Conservation (phyloP, 2,888 invertebrate genomes). For the Rhingia rostrata region DNA sequence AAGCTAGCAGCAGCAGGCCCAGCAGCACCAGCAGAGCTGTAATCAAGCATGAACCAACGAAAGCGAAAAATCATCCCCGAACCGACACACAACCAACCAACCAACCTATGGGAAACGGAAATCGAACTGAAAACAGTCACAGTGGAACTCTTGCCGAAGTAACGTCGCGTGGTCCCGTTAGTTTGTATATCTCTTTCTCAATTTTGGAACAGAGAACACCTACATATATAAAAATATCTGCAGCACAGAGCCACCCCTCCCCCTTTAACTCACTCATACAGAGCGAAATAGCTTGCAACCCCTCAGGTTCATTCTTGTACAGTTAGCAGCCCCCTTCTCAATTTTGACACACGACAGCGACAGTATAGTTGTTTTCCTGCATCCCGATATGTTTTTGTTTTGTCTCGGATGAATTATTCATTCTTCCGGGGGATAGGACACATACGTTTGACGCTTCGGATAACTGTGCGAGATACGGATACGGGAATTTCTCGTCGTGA, state of each 20-base stretch:
- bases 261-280: constrained; percentile 6
- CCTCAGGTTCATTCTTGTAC: constrained; percentile 49
- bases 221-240: constrained; percentile 23
- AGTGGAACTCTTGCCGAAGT: constrained; percentile 82
- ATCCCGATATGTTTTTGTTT: constrained; percentile 59
- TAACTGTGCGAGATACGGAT: constrained; percentile 14
- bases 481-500: constrained; percentile 24
- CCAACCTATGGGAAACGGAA: constrained; percentile 77
- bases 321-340: not conserved
- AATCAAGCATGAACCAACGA: constrained; percentile 73
- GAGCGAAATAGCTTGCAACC: constrained; percentile 26
- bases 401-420: constrained; percentile 70
- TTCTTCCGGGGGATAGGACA: constrained; percentile 29
- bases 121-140: constrained; percentile 80
- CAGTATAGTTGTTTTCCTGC: not conserved
- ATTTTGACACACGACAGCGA: not conserved
- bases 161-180: constrained; percentile 80
- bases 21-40: constrained; percentile 45
- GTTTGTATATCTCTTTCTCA: constrained; percentile 13
- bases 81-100: constrained; percentile 61
- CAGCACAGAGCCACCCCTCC: constrained; percentile 11
- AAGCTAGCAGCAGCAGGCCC: constrained; percentile 16
- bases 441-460: constrained; percentile 31
- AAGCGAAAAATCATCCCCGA: constrained; percentile 72
- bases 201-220: constrained; percentile 50